Base-by-base conservation (phyloP, 2,113 vertebrate genomes). In the Oceanodroma tethys region DNA sequence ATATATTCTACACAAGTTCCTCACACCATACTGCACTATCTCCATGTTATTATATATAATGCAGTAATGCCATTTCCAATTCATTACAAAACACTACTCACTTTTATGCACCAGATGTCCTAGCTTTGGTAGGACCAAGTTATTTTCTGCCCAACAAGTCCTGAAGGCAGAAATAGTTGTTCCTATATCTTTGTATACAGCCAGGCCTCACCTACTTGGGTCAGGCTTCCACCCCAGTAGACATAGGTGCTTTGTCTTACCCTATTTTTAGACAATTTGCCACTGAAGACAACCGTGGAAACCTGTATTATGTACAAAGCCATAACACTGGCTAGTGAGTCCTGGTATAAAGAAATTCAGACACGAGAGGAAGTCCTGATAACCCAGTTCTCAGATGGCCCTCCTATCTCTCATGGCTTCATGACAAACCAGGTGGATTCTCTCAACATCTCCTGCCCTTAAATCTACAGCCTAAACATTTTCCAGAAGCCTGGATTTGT, bases 51-150 rank as follows among this genome's bases (percentile, higher is more conserved):
- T 94, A 91, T 94, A 87, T 91, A 89, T 87, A 91, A 63, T 90
- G 93, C 94, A 95, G 91, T 94, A 94, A 95, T 90, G 94, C 91
- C 97, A 96, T 96, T 91, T 95, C 91, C 91, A 97, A 95, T 91
- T 93, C 95, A 86, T 89, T 94, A 93, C 78, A 93, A 92, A 95
- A 97, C 93, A 82, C 86, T 21, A 45, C 82, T 52, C 58, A 22
- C 91, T 95, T 90, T 36, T 70, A 95, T 80, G 60, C 50, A 90
- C 78, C 95, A 97, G 94, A 93, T 96, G 95, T 96, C 94, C 96
- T 53, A 88, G 81, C 94, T 93, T 94, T 50, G 71, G 93, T 66
- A 93, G 86, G 81, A 95, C 68, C 20, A 2, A 90, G 81, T 85
- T 96, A 86, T 96, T 97, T 96, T 90, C 93, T 93, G 93, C 81